Percentiles rank a stretch among this genome's conserved stretches.
These are phyloP conservation scores for Drosophila busckii DNA, from an alignment of 1,140 invertebrate species.

Conservation along the genomic window DNA sequence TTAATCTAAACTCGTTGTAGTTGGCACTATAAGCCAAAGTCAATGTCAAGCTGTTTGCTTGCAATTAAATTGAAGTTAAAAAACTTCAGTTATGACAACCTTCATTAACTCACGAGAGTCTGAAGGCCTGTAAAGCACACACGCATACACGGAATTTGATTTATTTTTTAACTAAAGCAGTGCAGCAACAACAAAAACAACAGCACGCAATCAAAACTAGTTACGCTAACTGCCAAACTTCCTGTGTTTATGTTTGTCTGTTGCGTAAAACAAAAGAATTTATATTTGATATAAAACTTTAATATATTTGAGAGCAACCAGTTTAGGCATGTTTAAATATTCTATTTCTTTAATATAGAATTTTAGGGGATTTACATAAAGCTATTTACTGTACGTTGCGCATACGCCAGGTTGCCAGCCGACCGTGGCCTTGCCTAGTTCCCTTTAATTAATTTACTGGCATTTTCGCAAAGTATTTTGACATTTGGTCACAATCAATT, in stretches of 20 bases:
- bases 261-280: constrained; percentile 7
- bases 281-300: constrained; percentile 6
- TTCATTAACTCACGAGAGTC: constrained; percentile 3
- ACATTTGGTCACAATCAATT: constrained; percentile 43
- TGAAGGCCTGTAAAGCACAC: constrained; percentile 6
- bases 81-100: too few species aligned
- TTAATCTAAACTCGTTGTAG: too few species aligned
- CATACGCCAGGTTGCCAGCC: constrained; percentile 2
- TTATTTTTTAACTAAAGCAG: too few species aligned
- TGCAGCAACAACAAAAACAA: too few species aligned
- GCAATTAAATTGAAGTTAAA: constrained; percentile 27
- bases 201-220: too few species aligned
- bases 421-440: too few species aligned
- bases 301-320: not conserved
- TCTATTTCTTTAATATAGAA: not conserved
- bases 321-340: constrained; percentile 1
- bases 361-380: not conserved
- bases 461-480: constrained; percentile 5
- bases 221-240: too few species aligned
- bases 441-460: constrained; percentile 42
- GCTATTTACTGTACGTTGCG: not conserved
- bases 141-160: too few species aligned
- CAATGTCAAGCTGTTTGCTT: constrained; percentile 22
- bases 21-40: too few species aligned
- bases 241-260: too few species aligned